These are phyloP conservation scores for Rissa tridactyla DNA, from an alignment of 2,113 vertebrate genomes.

Conservation along the genomic window DNA sequence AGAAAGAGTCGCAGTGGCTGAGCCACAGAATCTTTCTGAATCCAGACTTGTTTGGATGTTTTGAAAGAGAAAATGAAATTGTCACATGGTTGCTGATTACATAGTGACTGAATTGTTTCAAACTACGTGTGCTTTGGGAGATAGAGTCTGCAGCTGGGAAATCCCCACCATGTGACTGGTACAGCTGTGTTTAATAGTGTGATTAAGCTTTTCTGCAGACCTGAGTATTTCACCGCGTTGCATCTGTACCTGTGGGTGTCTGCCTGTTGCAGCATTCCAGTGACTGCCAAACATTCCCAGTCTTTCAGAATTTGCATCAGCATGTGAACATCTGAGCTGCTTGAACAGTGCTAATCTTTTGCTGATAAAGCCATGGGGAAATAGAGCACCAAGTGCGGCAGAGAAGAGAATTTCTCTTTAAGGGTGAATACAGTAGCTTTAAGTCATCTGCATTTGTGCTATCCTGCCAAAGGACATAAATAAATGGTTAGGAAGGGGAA, in stretches of 20 bases:
- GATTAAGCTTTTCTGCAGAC: not conserved
- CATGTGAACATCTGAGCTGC: not conserved
- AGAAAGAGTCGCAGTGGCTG: not conserved
- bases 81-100: constrained; percentile 25
- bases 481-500: not conserved
- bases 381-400: not conserved
- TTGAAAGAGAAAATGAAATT: constrained; percentile 33
- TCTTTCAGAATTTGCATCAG: constrained; percentile 37
- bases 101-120: constrained; percentile 48
- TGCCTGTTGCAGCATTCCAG: constrained; percentile 23
- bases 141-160: constrained; percentile 32
- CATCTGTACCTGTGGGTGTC: constrained; percentile 9
- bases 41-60: constrained; percentile 14
- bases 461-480: not conserved
- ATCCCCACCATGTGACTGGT: constrained; percentile 26
- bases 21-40: not conserved
- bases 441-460: not conserved
- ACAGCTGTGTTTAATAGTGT: not conserved
- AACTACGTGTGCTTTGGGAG: constrained; percentile 20
- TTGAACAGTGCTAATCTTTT: not conserved
- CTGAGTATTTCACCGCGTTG: constrained; percentile 2
- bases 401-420: not conserved
- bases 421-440: not conserved
- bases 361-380: not conserved
- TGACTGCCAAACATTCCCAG: not conserved